These are phyloP conservation scores for Trachops cirrhosus DNA, from an alignment of 2,797 vertebrate genomes.

Conservation along the genomic window DNA sequence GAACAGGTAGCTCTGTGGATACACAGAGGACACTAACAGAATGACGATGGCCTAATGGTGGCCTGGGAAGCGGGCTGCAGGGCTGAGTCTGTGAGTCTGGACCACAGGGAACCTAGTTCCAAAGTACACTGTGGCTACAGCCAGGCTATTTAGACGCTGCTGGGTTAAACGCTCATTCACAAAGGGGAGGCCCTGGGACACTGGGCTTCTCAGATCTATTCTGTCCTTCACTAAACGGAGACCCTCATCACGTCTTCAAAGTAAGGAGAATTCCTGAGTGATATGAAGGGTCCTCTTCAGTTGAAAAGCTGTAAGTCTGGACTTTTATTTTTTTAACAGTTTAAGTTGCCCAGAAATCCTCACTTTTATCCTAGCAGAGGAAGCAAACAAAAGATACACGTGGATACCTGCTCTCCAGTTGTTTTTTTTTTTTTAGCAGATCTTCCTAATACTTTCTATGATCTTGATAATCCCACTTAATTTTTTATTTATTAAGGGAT, in stretches of 20 bases:
- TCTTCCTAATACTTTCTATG: conserved; percentile 36
- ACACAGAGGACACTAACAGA: background rate
- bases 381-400: background rate
- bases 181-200: background rate
- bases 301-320: background rate
- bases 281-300: background rate
- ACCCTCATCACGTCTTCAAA: background rate
- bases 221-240: background rate
- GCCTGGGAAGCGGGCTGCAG: background rate
- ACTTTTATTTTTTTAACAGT: background rate
- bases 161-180: background rate
- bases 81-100: background rate
- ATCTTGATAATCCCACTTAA: conserved; percentile 8
- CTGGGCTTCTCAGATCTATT: background rate
- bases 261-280: background rate
- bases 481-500: background rate
- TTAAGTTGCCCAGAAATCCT: conserved; percentile 11
- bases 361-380: background rate
- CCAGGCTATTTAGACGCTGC: background rate
- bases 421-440: background rate
- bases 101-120: background rate
- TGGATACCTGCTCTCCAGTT: background rate
- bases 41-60: background rate
- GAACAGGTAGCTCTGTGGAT: background rate
- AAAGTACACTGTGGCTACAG: background rate